phyloP scores from a whole-genome alignment of 2,888 invertebrate species.

The Chelonus formosanus region DNA sequence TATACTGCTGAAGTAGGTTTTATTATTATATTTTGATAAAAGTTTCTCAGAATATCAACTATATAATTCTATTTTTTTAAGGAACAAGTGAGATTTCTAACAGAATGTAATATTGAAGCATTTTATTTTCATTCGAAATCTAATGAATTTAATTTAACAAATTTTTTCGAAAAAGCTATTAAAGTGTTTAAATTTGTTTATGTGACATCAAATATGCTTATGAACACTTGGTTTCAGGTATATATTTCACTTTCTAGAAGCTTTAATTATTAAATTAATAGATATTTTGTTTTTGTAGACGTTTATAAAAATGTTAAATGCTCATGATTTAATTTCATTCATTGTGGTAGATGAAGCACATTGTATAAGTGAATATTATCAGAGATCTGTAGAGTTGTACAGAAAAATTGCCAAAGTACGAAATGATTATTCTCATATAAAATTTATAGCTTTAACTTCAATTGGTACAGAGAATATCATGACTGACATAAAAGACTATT shows the following conservation, averaged over 20 bases:
- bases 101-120: no score
- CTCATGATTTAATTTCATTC: background rate
- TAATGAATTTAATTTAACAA: no score
- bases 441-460: slow-evolving; percentile 5
- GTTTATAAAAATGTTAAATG: background rate
- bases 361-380: background rate
- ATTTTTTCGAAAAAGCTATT: no score
- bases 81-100: no score
- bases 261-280: background rate
- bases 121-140: no score
- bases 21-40: no score
- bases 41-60: no score
- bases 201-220: no score
- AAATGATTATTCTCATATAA: background rate
- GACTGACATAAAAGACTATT: background rate
- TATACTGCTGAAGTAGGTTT: background rate
- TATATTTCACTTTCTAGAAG: background rate
- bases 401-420: background rate
- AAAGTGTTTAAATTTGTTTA: no score
- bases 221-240: no score
- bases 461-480: slow-evolving; percentile 3
- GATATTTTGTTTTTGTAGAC: background rate
- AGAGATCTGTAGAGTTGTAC: background rate
- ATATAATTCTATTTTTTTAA: no score
- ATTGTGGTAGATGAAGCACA: slow-evolving; percentile 15